phyloP scores from a whole-genome alignment of 2,888 invertebrate species.

The Molanna angustata region DNA sequence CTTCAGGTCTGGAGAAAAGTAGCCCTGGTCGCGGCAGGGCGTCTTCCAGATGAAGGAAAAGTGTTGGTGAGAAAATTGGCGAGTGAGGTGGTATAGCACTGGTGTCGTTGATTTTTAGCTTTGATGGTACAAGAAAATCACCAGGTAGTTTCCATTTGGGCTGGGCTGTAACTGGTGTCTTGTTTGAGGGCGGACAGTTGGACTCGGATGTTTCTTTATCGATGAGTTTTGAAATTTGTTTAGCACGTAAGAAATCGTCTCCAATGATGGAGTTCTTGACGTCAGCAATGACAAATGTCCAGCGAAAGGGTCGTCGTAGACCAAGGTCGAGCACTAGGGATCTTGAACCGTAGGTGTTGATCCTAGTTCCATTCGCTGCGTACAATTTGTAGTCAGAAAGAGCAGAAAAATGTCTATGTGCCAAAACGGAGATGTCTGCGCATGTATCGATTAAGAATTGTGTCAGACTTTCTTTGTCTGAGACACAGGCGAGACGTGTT shows the following conservation, averaged over 20 bases:
- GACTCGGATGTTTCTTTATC: too few relatives aligned
- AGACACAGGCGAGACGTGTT: neutral
- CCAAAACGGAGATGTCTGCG: neutral
- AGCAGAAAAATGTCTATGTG: neutral
- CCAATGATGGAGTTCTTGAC: conserved; percentile 11
- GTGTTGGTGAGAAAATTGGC: too few relatives aligned
- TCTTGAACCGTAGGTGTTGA: conserved; percentile 7
- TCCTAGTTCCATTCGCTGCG: conserved; percentile 7
- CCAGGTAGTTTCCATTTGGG: too few relatives aligned
- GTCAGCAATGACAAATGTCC: conserved; percentile 14
- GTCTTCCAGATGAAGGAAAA: too few relatives aligned
- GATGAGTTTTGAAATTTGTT: too few relatives aligned
- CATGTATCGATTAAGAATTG: conserved; percentile 7
- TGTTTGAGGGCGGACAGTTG: too few relatives aligned
- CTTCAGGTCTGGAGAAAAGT: too few relatives aligned
- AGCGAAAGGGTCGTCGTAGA: conserved; percentile 4
- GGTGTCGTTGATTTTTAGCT: too few relatives aligned
- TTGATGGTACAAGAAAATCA: too few relatives aligned
- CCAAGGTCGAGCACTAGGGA: conserved; percentile 3
- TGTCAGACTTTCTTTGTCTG: neutral
- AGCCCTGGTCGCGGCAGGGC: too few relatives aligned
- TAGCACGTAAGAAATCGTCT: conserved; percentile 14
- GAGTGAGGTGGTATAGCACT: too few relatives aligned
- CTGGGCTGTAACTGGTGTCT: too few relatives aligned
- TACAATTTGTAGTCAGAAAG: neutral